These are phyloP conservation scores for Drosophila lutescens DNA, from an alignment of 2,888 invertebrate species.

Conservation along the genomic window DNA sequence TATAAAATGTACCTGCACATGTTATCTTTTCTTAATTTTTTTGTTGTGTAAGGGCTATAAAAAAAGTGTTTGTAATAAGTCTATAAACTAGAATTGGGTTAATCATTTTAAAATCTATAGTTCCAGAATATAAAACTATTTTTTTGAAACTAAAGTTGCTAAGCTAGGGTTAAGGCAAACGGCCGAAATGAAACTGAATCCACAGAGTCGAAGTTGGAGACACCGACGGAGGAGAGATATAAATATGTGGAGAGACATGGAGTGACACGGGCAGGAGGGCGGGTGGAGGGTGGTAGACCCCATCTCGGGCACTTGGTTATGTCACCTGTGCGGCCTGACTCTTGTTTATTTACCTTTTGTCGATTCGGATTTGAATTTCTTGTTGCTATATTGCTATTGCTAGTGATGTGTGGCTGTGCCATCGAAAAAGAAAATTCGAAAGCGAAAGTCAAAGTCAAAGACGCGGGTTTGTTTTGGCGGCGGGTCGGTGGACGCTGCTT, in stretches of 20 bases:
- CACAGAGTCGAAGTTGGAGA: slow-evolving; percentile 4
- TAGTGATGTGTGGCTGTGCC: slow-evolving; percentile 10
- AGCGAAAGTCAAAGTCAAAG: slow-evolving; percentile 81
- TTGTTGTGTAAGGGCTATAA: too few relatives aligned
- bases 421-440: slow-evolving; percentile 75
- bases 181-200: slow-evolving; percentile 27
- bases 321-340: slow-evolving; percentile 59
- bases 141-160: background rate
- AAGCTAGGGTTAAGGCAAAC: slow-evolving; percentile 17
- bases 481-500: slow-evolving; percentile 35
- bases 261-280: background rate
- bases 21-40: too few relatives aligned
- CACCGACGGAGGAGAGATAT: background rate
- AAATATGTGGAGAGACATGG: background rate
- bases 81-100: too few relatives aligned
- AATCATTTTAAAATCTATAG: too few relatives aligned
- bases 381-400: slow-evolving; percentile 3
- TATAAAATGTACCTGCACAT: too few relatives aligned
- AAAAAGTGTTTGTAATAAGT: too few relatives aligned
- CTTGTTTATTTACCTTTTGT: slow-evolving; percentile 71
- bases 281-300: background rate
- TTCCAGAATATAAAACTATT: background rate
- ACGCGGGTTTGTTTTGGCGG: slow-evolving; percentile 44
- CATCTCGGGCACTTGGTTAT: slow-evolving; percentile 76
- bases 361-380: slow-evolving; percentile 67